Evolutionary conservation across 2,113 vertebrate species (phyloP), one percentile per base, ranked within the genome.

Genomic region (Strix aluco): DNA sequence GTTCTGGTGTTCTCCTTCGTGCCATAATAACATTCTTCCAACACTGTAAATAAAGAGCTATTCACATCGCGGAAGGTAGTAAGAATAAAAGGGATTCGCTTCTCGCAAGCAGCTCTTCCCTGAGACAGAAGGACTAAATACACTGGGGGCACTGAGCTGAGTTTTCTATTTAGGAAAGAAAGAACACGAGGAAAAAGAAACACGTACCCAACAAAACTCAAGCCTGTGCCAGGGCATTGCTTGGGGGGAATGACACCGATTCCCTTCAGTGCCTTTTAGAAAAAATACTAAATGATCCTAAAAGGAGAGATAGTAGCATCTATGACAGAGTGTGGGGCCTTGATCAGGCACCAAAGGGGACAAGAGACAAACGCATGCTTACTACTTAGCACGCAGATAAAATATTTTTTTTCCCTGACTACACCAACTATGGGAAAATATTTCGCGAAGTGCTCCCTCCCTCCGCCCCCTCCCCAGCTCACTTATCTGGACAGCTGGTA

Each of bases 21-120:
- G 92, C 95, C 96, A 90, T 95, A 94, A 97, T 95, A 97, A 94
- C 96, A 95, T 94, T 94, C 94, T 97, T 94, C 97, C 96, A 94
- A 97, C 97, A 95, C 95, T 96, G 97, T 97, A 98, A 98, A 98
- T 97, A 97, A 97, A 97, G 96, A 95, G 88, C 94, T 96, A 79
- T 75, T 94, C 96, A 96, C 92, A 94, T 46, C 92, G 65, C 57
- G 13, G 95, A 97, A 96, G 97, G 96, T 95, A 94, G 67, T 78
- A 66, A 92, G 96, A 95, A 88, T 97, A 91, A 97, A 97, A 96
- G 94, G 73, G 95, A 71, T 94, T 95, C 69, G n/a, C 91, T 71
- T 96, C 95, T 94, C 34, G 83, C 74, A 77, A 61, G 47, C 61
- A 79, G 77, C 61, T 51, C 71, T 94, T 97, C 85, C 84, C 57